These are phyloP conservation scores for Lasiurus cinereus DNA, from an alignment of 2,113 vertebrate genomes.

Conservation along the genomic window DNA sequence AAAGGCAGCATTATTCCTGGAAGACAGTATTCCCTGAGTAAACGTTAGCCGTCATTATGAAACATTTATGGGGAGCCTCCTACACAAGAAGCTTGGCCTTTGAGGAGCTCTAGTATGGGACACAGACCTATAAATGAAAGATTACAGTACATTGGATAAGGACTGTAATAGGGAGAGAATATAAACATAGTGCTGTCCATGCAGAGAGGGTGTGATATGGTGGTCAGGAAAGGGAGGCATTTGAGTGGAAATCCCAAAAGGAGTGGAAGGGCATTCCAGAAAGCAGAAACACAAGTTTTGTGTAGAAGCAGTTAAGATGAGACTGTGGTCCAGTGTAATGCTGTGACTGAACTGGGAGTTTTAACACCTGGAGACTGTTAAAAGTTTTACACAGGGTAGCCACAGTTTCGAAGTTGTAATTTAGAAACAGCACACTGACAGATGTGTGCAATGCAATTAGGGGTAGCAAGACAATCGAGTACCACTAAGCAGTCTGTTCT, in stretches of 20 bases:
- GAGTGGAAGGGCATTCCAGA: background rate
- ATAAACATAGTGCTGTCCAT: background rate
- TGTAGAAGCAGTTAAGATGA: background rate
- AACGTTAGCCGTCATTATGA: background rate
- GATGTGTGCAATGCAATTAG: background rate
- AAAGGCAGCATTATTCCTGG: background rate
- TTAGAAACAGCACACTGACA: background rate
- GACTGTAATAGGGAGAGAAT: background rate
- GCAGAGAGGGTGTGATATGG: background rate
- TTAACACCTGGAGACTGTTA: conserved; percentile 19
- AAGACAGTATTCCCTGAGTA: background rate
- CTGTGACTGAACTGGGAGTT: background rate
- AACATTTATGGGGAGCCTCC: background rate
- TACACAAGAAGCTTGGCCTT: background rate
- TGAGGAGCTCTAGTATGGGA: background rate
- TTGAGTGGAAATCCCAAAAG: background rate
- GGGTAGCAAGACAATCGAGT: background rate
- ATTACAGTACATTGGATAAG: background rate
- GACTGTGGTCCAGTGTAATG: background rate
- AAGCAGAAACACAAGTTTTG: background rate
- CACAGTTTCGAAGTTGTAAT: conserved; percentile 30
- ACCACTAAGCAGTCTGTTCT: background rate
- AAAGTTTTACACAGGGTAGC: background rate
- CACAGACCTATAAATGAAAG: background rate
- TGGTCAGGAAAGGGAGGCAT: background rate